These are phyloP conservation scores for Polyommatus icarus DNA, from an alignment of 2,888 invertebrate genomes.

Conservation along the genomic window DNA sequence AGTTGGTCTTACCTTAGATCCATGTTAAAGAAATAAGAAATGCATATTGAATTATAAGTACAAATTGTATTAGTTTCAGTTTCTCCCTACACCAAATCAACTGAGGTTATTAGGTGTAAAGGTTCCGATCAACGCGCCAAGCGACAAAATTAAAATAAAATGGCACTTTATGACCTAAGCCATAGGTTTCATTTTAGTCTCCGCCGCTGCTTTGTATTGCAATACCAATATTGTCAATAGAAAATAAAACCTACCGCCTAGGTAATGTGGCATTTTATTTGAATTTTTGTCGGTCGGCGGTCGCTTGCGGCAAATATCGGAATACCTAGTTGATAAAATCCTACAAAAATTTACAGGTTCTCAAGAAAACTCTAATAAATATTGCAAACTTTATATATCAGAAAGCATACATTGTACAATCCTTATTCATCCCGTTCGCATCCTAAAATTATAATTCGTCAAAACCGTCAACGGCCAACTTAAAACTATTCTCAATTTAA, in stretches of 20 bases:
- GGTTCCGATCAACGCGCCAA: too few relatives aligned
- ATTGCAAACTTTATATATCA: slow-evolving; percentile 58
- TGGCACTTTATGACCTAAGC: too few relatives aligned
- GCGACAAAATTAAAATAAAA: too few relatives aligned
- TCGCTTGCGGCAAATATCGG: too few relatives aligned
- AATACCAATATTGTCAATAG: too few relatives aligned
- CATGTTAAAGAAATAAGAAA: slow-evolving; percentile 30
- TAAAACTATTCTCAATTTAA: slow-evolving; percentile 31
- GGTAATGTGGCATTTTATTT: too few relatives aligned
- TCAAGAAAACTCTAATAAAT: slow-evolving; percentile 36
- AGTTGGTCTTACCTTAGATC: slow-evolving; percentile 39
- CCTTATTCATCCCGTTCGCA: slow-evolving; percentile 42
- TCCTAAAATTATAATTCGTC: slow-evolving; percentile 34
- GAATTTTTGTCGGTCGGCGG: too few relatives aligned
- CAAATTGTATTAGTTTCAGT: background rate
- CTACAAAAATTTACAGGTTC: background rate
- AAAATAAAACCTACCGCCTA: too few relatives aligned
- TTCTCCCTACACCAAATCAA: background rate
- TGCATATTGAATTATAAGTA: background rate
- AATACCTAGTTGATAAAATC: background rate
- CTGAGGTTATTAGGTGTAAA: too few relatives aligned
- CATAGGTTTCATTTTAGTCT: too few relatives aligned
- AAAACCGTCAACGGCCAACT: background rate
- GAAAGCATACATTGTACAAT: slow-evolving; percentile 62
- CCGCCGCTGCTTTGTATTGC: too few relatives aligned